phyloP scores from a whole-genome alignment of 2,113 vertebrate species.

The Mungos mungo region DNA sequence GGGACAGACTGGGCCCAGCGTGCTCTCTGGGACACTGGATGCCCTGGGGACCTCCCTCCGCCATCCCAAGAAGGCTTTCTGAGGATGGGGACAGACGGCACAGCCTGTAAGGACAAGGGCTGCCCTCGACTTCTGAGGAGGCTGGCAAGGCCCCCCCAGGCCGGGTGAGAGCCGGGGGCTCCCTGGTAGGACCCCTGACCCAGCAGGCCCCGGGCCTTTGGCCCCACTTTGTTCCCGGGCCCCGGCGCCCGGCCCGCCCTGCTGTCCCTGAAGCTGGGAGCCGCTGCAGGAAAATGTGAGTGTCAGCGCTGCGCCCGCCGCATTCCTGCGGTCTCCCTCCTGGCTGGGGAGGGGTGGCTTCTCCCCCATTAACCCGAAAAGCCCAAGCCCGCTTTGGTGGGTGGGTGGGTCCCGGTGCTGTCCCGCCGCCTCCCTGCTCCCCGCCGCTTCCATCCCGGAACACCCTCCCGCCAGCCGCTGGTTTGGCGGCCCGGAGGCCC shows the following conservation, averaged over 20 bases:
- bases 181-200: background rate
- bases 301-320: background rate
- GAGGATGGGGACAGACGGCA: accelerated
- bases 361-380: background rate
- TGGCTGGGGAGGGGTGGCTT: background rate
- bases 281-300: background rate
- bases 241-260: background rate
- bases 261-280: background rate
- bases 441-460: background rate
- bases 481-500: background rate
- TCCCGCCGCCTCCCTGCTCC: background rate
- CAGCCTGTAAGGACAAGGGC: accelerated
- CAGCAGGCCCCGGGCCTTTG: background rate
- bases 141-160: accelerated
- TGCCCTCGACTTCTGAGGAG: background rate
- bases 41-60: background rate
- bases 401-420: background rate
- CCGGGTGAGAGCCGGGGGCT: background rate
- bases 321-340: slow-evolving; percentile 63
- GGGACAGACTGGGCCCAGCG: accelerated
- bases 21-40: accelerated
- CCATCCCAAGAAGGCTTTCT: background rate
- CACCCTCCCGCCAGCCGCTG: background rate
- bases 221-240: background rate
- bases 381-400: background rate